Conservation (phyloP, 2,797 vertebrate species). For the Syngnathus acus region DNA sequence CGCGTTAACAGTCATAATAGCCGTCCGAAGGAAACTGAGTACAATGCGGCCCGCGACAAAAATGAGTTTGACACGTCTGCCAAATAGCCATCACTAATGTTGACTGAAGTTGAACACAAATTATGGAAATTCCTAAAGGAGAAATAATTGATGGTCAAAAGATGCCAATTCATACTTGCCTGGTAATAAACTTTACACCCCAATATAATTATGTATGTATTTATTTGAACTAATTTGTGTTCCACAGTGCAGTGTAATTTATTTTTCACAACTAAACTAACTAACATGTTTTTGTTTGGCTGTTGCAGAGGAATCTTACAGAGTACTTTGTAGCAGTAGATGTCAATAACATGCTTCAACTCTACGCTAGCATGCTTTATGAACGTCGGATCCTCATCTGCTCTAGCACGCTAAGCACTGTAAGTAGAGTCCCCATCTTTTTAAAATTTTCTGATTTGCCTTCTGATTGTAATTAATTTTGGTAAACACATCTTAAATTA, state of each 20-base stretch:
- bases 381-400: slow-evolving; percentile 93
- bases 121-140: no score
- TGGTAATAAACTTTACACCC: no score
- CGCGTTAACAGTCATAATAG: no score
- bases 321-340: slow-evolving; percentile 98
- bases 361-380: slow-evolving; percentile 96
- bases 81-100: no score
- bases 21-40: no score
- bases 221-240: background rate
- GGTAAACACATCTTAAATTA: background rate
- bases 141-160: no score
- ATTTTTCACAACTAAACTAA: slow-evolving; percentile 29
- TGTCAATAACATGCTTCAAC: slow-evolving; percentile 97
- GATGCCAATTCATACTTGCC: no score
- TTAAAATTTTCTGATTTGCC: background rate
- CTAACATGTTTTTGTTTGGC: slow-evolving; percentile 33
- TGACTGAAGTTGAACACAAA: no score
- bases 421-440: slow-evolving; percentile 64
- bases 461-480: background rate
- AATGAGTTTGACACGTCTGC: no score
- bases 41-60: no score
- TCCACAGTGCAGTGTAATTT: background rate
- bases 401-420: slow-evolving; percentile 97
- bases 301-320: slow-evolving; percentile 89
- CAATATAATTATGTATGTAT: no score